A percentile compares a stretch with the other conserved stretches of the same genome.
These are phyloP conservation scores for Archips crataeganus DNA, from an alignment of 2,888 invertebrate genomes.

Conservation along the genomic window DNA sequence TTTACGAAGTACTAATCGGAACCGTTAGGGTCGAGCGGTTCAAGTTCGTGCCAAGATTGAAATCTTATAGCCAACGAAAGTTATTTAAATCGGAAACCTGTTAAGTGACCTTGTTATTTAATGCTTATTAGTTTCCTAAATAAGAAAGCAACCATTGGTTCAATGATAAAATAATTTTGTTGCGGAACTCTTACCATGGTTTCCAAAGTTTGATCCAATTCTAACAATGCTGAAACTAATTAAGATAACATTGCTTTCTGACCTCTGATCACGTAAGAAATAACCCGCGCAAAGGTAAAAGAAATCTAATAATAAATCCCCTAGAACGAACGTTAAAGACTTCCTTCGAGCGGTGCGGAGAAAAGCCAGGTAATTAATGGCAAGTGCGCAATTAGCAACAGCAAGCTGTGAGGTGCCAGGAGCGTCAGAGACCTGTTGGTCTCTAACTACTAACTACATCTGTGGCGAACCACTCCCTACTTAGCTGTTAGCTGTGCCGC, in stretches of 20 bases:
- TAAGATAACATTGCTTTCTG: slow-evolving; percentile 22
- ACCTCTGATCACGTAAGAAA: slow-evolving; percentile 28
- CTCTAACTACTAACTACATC: slow-evolving; percentile 21
- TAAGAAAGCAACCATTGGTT: slow-evolving; percentile 11
- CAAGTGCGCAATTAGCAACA: slow-evolving; percentile 53
- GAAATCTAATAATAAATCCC: slow-evolving; percentile 20
- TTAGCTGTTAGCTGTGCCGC: slow-evolving; percentile 16
- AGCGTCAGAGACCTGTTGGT: slow-evolving; percentile 58
- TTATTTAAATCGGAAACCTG: slow-evolving; percentile 32
- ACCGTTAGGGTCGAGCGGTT: slow-evolving; percentile 30
- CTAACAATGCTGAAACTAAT: slow-evolving; percentile 12
- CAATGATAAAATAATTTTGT: slow-evolving; percentile 12
- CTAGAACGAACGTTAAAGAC: slow-evolving; percentile 15
- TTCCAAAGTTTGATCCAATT: slow-evolving; percentile 11
- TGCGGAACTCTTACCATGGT: neutral
- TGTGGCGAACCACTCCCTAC: slow-evolving; percentile 3
- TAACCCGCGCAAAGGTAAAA: neutral
- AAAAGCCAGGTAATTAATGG: slow-evolving; percentile 60
- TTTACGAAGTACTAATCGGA: slow-evolving; percentile 16
- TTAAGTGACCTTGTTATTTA: slow-evolving; percentile 30
- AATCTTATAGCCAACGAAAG: slow-evolving; percentile 27
- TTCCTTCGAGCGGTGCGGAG: slow-evolving; percentile 44
- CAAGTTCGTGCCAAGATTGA: slow-evolving; percentile 32
- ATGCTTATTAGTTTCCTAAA: slow-evolving; percentile 28
- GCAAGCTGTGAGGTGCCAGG: slow-evolving; percentile 43